phyloP scores from a whole-genome alignment of 2,888 invertebrate species.

The Trissoscelio sp. region DNA sequence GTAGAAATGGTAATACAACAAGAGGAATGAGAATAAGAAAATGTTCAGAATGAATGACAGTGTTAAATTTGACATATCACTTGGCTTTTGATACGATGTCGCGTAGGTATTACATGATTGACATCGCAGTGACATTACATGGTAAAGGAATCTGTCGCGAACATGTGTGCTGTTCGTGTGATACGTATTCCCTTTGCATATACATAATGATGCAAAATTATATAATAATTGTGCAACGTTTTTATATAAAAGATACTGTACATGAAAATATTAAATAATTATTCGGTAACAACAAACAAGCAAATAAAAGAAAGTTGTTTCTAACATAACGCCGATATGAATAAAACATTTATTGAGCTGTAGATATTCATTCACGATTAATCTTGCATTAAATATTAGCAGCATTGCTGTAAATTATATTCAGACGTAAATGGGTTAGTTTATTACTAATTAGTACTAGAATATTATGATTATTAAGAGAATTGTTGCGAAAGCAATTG shows the following conservation, averaged over 20 bases:
- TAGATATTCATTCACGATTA: no score
- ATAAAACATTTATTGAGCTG: no score
- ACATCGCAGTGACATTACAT: constrained; percentile 24
- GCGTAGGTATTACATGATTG: constrained; percentile 14
- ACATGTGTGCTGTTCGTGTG: constrained; percentile 10
- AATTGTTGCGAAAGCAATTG: background rate
- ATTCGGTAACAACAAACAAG: no score
- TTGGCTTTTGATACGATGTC: background rate
- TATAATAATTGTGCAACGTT: background rate
- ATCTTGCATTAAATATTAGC: background rate
- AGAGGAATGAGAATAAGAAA: no score
- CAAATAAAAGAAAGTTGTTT: no score
- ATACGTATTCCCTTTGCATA: constrained; percentile 11
- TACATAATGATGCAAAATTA: background rate
- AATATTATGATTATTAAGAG: background rate
- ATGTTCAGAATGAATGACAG: background rate
- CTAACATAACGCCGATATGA: no score
- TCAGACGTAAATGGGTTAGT: background rate
- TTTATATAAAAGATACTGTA: no score
- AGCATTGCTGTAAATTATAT: background rate
- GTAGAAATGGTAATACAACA: no score
- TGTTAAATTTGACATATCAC: background rate
- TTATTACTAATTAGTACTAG: background rate
- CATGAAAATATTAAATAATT: no score
- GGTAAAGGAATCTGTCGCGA: constrained; percentile 29